A percentile compares a stretch with the other conserved stretches of the same genome.
phyloP scores from a whole-genome alignment of 2,888 invertebrate genomes.

The Rhagium mordax region DNA sequence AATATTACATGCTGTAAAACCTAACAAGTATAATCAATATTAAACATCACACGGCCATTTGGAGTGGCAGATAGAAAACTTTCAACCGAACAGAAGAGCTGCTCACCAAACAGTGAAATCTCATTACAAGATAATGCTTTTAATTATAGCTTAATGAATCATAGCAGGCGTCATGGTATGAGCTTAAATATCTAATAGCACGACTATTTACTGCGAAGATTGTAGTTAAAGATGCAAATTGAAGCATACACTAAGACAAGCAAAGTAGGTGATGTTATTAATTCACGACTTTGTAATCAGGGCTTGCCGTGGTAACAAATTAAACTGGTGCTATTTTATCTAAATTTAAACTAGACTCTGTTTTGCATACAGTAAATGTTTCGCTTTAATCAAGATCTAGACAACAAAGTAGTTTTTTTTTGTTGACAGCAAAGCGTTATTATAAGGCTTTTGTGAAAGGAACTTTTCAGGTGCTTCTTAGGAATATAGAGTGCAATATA shows the following conservation, averaged over 20 bases:
- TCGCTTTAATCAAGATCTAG: constrained; percentile 32
- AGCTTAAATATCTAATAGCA: constrained; percentile 51
- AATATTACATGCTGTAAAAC: background rate
- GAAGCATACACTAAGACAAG: constrained; percentile 61
- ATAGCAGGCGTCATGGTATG: constrained; percentile 42
- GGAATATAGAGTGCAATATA: background rate
- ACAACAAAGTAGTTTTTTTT: constrained; percentile 10
- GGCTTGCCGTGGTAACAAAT: constrained; percentile 27
- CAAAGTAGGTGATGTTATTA: constrained; percentile 58
- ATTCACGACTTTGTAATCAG: constrained; percentile 60
- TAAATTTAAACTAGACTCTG: constrained; percentile 30
- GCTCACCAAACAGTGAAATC: constrained; percentile 33
- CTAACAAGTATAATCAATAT: background rate
- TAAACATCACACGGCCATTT: background rate
- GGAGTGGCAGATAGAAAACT: constrained; percentile 10
- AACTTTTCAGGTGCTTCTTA: background rate
- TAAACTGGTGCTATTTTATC: constrained; percentile 30
- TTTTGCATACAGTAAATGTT: constrained; percentile 31
- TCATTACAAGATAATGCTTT: constrained; percentile 50
- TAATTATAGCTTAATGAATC: constrained; percentile 53
- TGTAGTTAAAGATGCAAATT: constrained; percentile 64
- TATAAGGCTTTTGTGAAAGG: background rate
- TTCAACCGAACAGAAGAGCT: constrained; percentile 15
- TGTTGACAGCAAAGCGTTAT: background rate
- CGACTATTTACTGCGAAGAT: constrained; percentile 56